These are phyloP conservation scores for Nematostella vectensis DNA, from an alignment of 92 coral and sea anemone genomes.

Conservation along the genomic window DNA sequence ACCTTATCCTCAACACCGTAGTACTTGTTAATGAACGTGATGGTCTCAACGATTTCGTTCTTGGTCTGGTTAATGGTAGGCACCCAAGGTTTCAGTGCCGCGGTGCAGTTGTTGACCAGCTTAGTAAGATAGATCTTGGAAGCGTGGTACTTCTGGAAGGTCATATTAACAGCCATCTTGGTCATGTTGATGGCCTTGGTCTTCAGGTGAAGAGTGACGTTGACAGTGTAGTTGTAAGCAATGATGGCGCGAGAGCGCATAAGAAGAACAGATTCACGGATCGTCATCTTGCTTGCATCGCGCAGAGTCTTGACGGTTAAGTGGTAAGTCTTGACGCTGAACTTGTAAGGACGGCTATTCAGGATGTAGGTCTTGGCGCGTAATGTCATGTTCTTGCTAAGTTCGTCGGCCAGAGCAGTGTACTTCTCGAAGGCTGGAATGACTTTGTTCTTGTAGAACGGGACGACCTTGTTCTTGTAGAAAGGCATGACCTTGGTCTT, in stretches of 20 bases:
- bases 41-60: slow-evolving; percentile 66
- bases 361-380: slow-evolving; percentile 31
- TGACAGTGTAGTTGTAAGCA: slow-evolving; percentile 56
- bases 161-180: slow-evolving; percentile 17
- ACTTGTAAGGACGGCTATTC: slow-evolving; percentile 39
- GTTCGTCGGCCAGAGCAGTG: slow-evolving; percentile 25
- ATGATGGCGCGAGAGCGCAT: slow-evolving; percentile 23
- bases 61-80: slow-evolving; percentile 51
- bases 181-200: slow-evolving; percentile 41
- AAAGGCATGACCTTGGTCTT: slow-evolving; percentile 47
- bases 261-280: slow-evolving; percentile 52
- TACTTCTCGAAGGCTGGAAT: slow-evolving; percentile 51
- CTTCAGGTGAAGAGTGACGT: slow-evolving; percentile 42
- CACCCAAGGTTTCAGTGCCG: slow-evolving; percentile 30
- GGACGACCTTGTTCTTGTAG: slow-evolving; percentile 48
- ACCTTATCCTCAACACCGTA: slow-evolving; percentile 49
- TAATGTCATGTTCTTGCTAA: slow-evolving; percentile 36
- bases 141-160: slow-evolving; percentile 34
- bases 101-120: slow-evolving; percentile 28
- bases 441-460: slow-evolving; percentile 37
- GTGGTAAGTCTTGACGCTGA: slow-evolving; percentile 23
- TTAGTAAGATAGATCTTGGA: slow-evolving; percentile 34
- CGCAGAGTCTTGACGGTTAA: slow-evolving; percentile 33
- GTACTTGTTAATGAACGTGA: slow-evolving; percentile 61
- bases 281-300: slow-evolving; percentile 50